Evolutionary conservation across 2,797 vertebrate genomes (phyloP), one percentile per base, ranked within the genome.

Genomic region (Lateolabrax maculatus): DNA sequence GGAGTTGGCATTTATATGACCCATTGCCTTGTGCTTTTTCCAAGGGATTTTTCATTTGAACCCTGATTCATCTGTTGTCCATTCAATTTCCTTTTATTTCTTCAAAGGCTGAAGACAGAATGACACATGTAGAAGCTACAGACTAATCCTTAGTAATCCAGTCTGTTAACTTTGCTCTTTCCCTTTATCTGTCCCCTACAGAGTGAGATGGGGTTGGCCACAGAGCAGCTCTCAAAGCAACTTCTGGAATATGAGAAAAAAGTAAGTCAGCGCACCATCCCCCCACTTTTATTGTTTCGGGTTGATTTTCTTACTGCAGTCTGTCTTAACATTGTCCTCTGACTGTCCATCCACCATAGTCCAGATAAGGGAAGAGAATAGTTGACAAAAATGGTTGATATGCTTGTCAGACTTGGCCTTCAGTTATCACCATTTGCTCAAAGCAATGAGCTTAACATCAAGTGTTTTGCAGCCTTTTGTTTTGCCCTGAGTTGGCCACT

Each of bases 171-270:
- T 29, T 27, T 41, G 6, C 34, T 73, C 71, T 77, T 34, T 56
- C 11, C 19, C 21, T 46, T 49, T 56, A 9, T 82, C 65, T 71
- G 37, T 68, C 51, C 83, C 81, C 51, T 15, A 57, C 92, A 99
- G 98, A 99, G 98, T 90, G 98, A 99, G 91, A 99, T 99, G 98
- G 97, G 97, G 80, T 89, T 99, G 93, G 98, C 98, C 74, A 99
- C 98, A 3, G 97, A 98, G 46, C 98, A 99, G 90, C 97, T 99
- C 74, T 98, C 98, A 0, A 95, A 93, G 85, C 98, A 98, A 78
- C 96, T 99, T 21, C 94, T 99, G 89, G 96, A 97, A 1, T 99
- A 99, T 78, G 98, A 99, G 87, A 97, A 98, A 80, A 98, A 99
- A 96, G 98, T 99, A 95, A 87, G 94, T 72, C 29, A 46, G 11